phyloP scores from a whole-genome alignment of 2,888 invertebrate genomes.

The Oscheius sp. region DNA sequence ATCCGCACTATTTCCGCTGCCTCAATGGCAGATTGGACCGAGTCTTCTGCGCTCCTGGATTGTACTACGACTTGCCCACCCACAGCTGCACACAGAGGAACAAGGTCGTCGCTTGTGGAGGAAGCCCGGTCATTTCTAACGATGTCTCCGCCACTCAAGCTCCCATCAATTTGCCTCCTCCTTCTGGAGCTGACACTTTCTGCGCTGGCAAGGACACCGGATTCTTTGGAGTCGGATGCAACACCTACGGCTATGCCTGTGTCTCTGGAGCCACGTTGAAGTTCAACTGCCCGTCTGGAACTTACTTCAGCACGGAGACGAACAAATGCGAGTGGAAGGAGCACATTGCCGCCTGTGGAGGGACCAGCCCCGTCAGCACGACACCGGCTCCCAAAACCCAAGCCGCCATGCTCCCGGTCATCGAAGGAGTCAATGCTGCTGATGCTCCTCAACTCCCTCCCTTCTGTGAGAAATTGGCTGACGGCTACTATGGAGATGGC shows the following conservation, averaged over 20 bases:
- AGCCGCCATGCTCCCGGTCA: background rate
- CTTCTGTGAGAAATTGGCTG: constrained; percentile 46
- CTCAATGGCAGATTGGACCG: background rate
- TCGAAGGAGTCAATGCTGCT: constrained; percentile 6
- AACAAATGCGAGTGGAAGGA: constrained; percentile 53
- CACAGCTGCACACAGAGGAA: constrained; percentile 53
- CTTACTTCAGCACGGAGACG: constrained; percentile 48
- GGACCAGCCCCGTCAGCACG: constrained; percentile 31
- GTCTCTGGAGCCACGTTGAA: constrained; percentile 34
- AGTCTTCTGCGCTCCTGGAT: constrained; percentile 52
- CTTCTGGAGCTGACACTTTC: constrained; percentile 24
- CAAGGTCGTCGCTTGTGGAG: constrained; percentile 58
- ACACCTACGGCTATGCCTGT: constrained; percentile 43
- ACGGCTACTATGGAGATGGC: constrained; percentile 46
- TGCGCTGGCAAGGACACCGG: constrained; percentile 49
- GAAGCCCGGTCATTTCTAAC: background rate
- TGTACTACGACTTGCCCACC: constrained; percentile 48
- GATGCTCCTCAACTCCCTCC: background rate
- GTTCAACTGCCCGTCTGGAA: constrained; percentile 55
- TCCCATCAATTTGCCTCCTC: background rate
- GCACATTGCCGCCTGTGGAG: constrained; percentile 57
- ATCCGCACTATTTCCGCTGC: constrained; percentile 10
- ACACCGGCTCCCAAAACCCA: constrained; percentile 3
- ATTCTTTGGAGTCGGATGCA: constrained; percentile 44
- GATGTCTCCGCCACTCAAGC: constrained; percentile 2